Conservation (phyloP, 2,888 invertebrate genomes). For the Therioaphis trifolii region DNA sequence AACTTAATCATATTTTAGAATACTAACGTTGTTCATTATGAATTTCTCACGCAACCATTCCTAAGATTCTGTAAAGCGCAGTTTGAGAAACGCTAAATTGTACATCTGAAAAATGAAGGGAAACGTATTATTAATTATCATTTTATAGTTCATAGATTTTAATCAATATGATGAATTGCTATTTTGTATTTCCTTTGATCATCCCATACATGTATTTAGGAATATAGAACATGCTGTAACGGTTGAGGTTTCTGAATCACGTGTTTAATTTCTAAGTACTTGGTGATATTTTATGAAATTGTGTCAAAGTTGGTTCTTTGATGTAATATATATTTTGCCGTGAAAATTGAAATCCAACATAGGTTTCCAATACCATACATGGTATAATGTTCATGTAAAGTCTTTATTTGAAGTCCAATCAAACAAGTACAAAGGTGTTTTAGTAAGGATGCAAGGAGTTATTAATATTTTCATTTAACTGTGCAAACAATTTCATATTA, state of each 20-base stretch:
- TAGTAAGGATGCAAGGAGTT: background rate
- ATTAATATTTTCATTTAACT: background rate
- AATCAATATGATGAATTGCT: too few relatives aligned
- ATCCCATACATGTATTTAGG: background rate
- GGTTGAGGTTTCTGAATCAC: background rate
- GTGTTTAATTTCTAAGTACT: background rate
- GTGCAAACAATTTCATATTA: background rate
- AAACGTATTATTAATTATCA: too few relatives aligned
- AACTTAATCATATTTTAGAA: too few relatives aligned
- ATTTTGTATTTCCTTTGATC: background rate
- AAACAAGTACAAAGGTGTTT: background rate
- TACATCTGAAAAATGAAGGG: too few relatives aligned
- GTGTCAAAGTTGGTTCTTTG: background rate
- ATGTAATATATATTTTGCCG: background rate
- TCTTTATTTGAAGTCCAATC: constrained; percentile 22
- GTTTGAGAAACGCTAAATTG: too few relatives aligned
- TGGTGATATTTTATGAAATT: background rate
- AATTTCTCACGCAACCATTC: too few relatives aligned
- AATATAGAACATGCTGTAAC: background rate
- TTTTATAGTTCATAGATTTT: too few relatives aligned
- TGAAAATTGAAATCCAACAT: background rate
- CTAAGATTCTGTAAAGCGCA: too few relatives aligned
- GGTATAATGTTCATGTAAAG: background rate
- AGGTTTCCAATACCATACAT: background rate
- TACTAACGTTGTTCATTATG: too few relatives aligned